Conservation (phyloP, 2,113 vertebrate species). For the Erythrocercus mccallii region DNA sequence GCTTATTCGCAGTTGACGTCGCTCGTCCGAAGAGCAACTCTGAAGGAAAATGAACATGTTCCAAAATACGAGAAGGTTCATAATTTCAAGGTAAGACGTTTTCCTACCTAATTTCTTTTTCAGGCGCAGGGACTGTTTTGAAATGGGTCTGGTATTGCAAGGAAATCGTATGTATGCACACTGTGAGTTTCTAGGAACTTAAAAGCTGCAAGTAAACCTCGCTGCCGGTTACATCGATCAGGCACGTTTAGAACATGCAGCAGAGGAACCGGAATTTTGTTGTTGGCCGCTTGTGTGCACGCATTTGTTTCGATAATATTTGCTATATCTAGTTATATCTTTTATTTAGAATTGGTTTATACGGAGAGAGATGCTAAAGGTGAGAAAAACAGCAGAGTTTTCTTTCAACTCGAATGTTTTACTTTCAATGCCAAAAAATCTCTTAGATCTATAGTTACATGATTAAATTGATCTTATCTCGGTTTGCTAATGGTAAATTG, state of each 20-base stretch:
- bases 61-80: constrained; percentile 98
- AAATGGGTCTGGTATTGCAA: neutral
- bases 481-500: constrained; percentile 47
- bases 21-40: constrained; percentile 93
- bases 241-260: neutral
- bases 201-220: neutral
- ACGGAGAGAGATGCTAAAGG: neutral
- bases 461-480: constrained; percentile 30
- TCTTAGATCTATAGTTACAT: neutral
- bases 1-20: constrained; percentile 99
- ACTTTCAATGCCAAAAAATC: neutral
- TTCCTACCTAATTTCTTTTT: neutral
- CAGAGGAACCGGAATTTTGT: neutral
- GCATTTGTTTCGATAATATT: neutral
- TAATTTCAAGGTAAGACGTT: constrained; percentile 96
- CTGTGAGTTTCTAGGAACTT: neutral
- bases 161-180: neutral
- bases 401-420: neutral
- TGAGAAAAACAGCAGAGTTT: neutral
- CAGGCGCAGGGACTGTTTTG: neutral
- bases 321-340: neutral
- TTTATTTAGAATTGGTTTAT: neutral
- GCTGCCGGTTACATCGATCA: neutral
- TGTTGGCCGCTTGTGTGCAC: neutral
- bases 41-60: constrained; percentile 94